phyloP scores from a whole-genome alignment of 2,888 invertebrate genomes.

The Iselma pallidipennis region DNA sequence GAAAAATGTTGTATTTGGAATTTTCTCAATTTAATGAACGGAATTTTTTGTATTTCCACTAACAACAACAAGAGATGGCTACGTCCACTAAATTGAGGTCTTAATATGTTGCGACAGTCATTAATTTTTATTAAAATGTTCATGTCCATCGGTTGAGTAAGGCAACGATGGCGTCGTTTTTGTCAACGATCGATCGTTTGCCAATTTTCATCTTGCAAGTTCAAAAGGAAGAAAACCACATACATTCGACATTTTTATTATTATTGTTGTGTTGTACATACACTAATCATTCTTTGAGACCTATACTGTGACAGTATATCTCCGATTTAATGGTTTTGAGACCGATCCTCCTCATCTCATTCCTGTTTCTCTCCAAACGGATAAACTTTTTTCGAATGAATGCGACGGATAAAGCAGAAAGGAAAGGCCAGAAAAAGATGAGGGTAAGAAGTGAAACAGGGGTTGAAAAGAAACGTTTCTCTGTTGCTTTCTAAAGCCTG shows the following conservation, averaged over 20 bases:
- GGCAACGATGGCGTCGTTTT: constrained; percentile 10
- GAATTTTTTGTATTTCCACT: too few species aligned
- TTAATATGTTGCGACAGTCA: too few species aligned
- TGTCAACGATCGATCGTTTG: constrained; percentile 37
- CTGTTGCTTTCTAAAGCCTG: constrained; percentile 36
- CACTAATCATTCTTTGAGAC: constrained; percentile 44
- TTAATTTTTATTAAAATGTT: too few species aligned
- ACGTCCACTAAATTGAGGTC: too few species aligned
- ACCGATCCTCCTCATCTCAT: constrained; percentile 23
- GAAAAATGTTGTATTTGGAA: neutral
- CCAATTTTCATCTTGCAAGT: constrained; percentile 38
- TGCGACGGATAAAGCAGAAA: neutral
- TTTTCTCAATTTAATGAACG: neutral
- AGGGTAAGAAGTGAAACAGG: constrained; percentile 20
- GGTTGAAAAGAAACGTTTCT: constrained; percentile 40
- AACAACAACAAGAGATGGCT: too few species aligned
- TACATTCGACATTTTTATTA: constrained; percentile 36
- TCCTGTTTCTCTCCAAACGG: constrained; percentile 5
- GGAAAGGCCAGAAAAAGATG: constrained; percentile 7
- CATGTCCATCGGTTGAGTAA: too few species aligned
- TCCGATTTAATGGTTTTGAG: constrained; percentile 39
- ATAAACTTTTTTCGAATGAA: neutral
- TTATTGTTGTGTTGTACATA: constrained; percentile 28
- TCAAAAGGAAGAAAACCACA: constrained; percentile 16
- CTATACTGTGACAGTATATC: constrained; percentile 41